Percentiles rank a stretch among this genome's conserved stretches.
phyloP scores from a whole-genome alignment of 2,113 vertebrate species.

The Empidonax alnorum region DNA sequence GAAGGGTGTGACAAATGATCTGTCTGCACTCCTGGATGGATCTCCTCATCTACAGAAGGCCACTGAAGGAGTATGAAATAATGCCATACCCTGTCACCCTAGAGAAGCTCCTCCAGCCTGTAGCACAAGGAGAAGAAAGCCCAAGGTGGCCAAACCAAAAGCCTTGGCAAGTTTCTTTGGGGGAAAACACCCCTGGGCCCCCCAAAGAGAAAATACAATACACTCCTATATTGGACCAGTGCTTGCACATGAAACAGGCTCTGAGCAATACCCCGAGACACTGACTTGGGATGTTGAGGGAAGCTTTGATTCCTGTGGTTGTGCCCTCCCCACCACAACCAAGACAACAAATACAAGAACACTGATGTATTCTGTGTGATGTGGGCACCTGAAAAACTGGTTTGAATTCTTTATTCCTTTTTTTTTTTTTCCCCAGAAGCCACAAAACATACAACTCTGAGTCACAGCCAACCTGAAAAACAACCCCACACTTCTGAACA shows the following conservation, averaged over 20 bases:
- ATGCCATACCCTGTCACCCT: background rate
- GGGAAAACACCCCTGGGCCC: background rate
- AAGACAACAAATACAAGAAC: background rate
- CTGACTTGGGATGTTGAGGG: background rate
- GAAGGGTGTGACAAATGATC: background rate
- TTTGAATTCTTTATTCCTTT: background rate
- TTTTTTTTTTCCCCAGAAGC: background rate
- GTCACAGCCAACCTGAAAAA: conserved; percentile 38
- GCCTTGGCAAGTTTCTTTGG: background rate
- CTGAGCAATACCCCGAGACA: background rate
- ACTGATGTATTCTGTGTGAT: background rate
- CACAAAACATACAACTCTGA: conserved; percentile 24
- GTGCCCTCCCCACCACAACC: background rate
- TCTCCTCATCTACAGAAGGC: background rate
- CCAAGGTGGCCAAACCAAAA: background rate
- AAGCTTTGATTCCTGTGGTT: conserved; percentile 20
- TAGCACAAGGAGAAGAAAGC: background rate
- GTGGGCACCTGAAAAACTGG: conserved; percentile 17
- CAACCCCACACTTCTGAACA: background rate
- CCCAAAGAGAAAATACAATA: background rate
- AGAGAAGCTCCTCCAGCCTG: background rate
- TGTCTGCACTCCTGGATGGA: background rate
- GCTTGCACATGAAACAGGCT: background rate
- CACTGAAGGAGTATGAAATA: background rate
- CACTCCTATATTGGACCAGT: background rate